Percentiles rank a stretch among this genome's conserved stretches.
These are phyloP conservation scores for Allacma fusca DNA, from an alignment of 2,888 invertebrate species.

Conservation along the genomic window DNA sequence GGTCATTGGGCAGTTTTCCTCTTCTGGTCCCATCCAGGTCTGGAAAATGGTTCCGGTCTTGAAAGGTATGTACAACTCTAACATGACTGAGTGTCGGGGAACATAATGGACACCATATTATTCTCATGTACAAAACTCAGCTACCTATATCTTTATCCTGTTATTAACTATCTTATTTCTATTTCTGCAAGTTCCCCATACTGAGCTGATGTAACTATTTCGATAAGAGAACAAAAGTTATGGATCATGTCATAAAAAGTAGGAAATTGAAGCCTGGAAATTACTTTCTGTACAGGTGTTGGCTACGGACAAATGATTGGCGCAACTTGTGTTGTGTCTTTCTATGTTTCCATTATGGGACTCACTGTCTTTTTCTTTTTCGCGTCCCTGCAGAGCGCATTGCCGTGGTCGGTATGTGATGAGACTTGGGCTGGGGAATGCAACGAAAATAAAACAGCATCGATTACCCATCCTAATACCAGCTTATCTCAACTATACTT, in stretches of 20 bases:
- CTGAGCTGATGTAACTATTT: neutral
- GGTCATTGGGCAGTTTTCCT: slow-evolving; percentile 82
- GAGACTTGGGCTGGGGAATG: slow-evolving; percentile 22
- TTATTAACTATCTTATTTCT: too few species aligned
- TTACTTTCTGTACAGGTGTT: slow-evolving; percentile 62
- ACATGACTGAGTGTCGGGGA: too few species aligned
- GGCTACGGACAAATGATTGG: slow-evolving; percentile 67
- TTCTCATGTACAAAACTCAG: too few species aligned
- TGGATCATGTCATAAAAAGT: neutral
- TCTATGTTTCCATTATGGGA: slow-evolving; percentile 80
- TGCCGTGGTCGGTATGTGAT: slow-evolving; percentile 63
- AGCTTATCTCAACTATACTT: slow-evolving; percentile 65
- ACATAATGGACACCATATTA: too few species aligned
- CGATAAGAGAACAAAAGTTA: too few species aligned
- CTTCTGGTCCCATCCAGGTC: slow-evolving; percentile 73
- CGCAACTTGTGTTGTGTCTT: slow-evolving; percentile 71
- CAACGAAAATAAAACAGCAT: slow-evolving; percentile 26
- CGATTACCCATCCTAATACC: slow-evolving; percentile 31
- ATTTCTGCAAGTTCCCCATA: too few species aligned
- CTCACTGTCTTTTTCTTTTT: slow-evolving; percentile 63
- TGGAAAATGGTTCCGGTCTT: slow-evolving; percentile 63
- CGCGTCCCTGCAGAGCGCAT: slow-evolving; percentile 62
- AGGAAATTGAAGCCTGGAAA: neutral
- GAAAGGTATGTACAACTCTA: slow-evolving; percentile 31
- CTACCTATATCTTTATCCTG: too few species aligned